These are phyloP conservation scores for Scomber japonicus DNA, from an alignment of 2,113 vertebrate genomes.

Conservation along the genomic window DNA sequence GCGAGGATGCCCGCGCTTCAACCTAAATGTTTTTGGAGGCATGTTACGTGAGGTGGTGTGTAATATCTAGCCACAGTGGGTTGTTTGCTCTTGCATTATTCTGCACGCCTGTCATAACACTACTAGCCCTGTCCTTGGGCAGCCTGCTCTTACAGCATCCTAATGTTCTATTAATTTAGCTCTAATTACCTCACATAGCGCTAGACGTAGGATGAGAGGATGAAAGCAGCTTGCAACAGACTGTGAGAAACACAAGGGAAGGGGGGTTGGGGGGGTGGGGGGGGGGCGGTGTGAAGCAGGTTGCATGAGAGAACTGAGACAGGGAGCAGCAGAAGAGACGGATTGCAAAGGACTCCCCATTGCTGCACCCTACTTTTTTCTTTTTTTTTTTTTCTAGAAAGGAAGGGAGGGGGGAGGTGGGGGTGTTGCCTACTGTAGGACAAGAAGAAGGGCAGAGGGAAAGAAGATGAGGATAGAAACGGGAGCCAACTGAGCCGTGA, in stretches of 20 bases:
- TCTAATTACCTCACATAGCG: conserved; percentile 51
- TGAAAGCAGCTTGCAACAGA: conserved; percentile 44
- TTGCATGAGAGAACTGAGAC: neutral
- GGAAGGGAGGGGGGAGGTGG: neutral
- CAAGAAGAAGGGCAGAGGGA: conserved; percentile 32
- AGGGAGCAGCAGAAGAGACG: conserved; percentile 22
- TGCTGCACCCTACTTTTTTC: conserved; percentile 50
- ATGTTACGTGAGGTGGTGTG: neutral
- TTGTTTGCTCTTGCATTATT: conserved; percentile 27
- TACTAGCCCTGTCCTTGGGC: conserved; percentile 47
- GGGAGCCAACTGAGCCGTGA: conserved; percentile 61
- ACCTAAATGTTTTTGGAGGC: neutral
- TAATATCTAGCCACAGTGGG: conserved; percentile 1
- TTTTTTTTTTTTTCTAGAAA: too few relatives aligned
- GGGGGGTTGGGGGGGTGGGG: neutral
- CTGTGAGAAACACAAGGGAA: conserved; percentile 22
- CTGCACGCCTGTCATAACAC: neutral
- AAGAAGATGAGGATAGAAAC: conserved; percentile 31
- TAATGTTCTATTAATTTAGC: conserved; percentile 54
- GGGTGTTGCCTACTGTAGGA: conserved; percentile 36
- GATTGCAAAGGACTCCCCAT: conserved; percentile 52
- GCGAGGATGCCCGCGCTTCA: neutral
- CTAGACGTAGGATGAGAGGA: conserved; percentile 2
- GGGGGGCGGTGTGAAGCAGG: neutral
- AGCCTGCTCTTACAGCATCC: conserved; percentile 38